A percentile compares a stretch with the other conserved stretches of the same genome.
Conservation (phyloP, 23 tunicate species). For the Clavelina lepadiformis region DNA sequence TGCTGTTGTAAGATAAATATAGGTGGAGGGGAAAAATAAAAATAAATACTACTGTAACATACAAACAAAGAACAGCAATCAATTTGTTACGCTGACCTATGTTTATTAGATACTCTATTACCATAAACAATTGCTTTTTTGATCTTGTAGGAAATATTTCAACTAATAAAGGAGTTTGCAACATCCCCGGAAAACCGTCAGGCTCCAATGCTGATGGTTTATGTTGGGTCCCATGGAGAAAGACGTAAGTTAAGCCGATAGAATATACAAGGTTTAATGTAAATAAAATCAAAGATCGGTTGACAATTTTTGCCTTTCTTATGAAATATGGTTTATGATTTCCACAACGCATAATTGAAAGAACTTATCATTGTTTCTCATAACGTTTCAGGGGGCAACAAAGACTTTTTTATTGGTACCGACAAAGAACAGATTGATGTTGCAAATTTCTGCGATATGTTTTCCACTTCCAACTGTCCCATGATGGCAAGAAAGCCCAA, state of each 20-base stretch:
- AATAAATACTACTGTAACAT: too few relatives aligned
- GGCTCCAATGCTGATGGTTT: slow-evolving; percentile 18
- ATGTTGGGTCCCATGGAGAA: slow-evolving; percentile 49
- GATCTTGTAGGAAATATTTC: slow-evolving; percentile 21
- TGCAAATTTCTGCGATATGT: slow-evolving; percentile 9
- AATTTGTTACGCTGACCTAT: too few relatives aligned
- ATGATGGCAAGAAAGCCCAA: slow-evolving; percentile 32
- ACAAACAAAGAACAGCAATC: too few relatives aligned
- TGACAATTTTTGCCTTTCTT: too few relatives aligned
- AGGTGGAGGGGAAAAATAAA: too few relatives aligned
- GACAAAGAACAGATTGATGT: slow-evolving; percentile 17
- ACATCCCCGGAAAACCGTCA: slow-evolving; percentile 14
- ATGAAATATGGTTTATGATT: too few relatives aligned
- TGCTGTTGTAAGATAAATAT: too few relatives aligned
- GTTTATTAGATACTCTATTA: too few relatives aligned
- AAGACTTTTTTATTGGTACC: slow-evolving; percentile 35
- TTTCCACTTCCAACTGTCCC: slow-evolving; percentile 9
- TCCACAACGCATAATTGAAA: too few relatives aligned
- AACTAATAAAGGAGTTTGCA: slow-evolving; percentile 30
- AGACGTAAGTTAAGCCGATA: slow-evolving; percentile 23
- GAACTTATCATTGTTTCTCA: too few relatives aligned
- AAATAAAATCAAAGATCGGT: not conserved
- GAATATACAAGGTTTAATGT: not conserved
- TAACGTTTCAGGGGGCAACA: slow-evolving; percentile 18
- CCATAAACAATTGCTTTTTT: too few relatives aligned